These are phyloP conservation scores for Oryzias sinensis DNA, from an alignment of 2,797 vertebrate genomes.

Conservation along the genomic window DNA sequence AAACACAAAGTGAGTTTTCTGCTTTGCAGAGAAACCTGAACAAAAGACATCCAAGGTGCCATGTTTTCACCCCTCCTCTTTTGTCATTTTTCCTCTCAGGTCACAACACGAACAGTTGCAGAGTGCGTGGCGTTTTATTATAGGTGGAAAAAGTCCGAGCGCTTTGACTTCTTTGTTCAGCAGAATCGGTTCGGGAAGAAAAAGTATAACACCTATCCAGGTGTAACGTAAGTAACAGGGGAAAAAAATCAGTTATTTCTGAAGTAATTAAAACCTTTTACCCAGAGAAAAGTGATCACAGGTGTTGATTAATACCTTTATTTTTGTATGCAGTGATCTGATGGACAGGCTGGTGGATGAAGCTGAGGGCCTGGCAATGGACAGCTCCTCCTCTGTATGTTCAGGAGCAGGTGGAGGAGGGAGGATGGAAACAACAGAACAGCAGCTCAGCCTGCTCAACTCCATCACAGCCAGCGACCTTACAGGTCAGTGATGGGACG, in stretches of 20 bases:
- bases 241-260: not conserved
- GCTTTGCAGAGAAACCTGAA: not conserved
- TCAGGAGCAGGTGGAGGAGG: conserved; percentile 80
- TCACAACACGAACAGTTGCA: conserved; percentile 90
- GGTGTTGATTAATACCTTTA: not conserved
- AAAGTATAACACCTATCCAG: conserved; percentile 95
- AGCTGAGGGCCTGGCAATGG: conserved; percentile 89
- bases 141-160: conserved; percentile 98
- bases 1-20: conserved; percentile 90
- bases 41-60: not conserved
- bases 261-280: too few relatives aligned
- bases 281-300: too few relatives aligned
- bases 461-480: conserved; percentile 97
- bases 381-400: conserved; percentile 86
- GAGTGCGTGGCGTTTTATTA: conserved; percentile 99
- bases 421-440: conserved; percentile 87
- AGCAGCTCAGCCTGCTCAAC: conserved; percentile 91
- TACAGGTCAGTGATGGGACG: conserved; percentile 80
- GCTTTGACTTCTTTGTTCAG: conserved; percentile 95
- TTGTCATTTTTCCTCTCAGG: conserved; percentile 65
- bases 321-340: conserved; percentile 81
- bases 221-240: conserved; percentile 90
- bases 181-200: conserved; percentile 98
- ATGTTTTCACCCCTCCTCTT: not conserved
- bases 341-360: conserved; percentile 98